Percentiles rank a stretch among this genome's conserved stretches.
Conservation (phyloP, 2,113 vertebrate species). For the Abramis brama region DNA sequence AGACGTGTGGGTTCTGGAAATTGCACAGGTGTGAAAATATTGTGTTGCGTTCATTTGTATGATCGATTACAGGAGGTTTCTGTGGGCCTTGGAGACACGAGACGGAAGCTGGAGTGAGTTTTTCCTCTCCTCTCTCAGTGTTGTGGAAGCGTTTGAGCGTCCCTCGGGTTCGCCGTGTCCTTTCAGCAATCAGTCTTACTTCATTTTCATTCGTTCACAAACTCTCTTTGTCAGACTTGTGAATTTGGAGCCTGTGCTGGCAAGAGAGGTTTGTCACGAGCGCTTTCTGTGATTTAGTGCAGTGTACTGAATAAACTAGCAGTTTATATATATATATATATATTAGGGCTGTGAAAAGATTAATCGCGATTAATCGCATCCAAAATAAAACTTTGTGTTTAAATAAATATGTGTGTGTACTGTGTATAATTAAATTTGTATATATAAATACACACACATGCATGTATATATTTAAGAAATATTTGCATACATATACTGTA, state of each 20-base stretch:
- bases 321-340: background rate
- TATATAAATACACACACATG: no score
- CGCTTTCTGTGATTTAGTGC: background rate
- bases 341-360: no score
- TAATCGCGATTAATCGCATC: no score
- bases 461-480: no score
- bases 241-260: background rate
- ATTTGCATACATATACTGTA: no score
- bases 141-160: slow-evolving; percentile 20
- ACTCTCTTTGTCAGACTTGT: background rate
- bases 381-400: no score
- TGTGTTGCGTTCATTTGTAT: slow-evolving; percentile 66
- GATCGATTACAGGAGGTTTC: slow-evolving; percentile 62
- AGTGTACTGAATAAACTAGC: background rate
- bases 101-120: slow-evolving; percentile 53
- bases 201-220: background rate
- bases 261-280: background rate
- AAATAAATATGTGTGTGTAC: no score
- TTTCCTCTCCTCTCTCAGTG: slow-evolving; percentile 50
- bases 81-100: slow-evolving; percentile 59
- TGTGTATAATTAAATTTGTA: no score
- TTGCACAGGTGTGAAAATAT: slow-evolving; percentile 58
- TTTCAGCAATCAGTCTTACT: background rate
- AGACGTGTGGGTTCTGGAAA: slow-evolving; percentile 56
- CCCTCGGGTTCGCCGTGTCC: background rate